Base-by-base conservation (phyloP, 2,888 invertebrate species). In the Euproctis similis region DNA sequence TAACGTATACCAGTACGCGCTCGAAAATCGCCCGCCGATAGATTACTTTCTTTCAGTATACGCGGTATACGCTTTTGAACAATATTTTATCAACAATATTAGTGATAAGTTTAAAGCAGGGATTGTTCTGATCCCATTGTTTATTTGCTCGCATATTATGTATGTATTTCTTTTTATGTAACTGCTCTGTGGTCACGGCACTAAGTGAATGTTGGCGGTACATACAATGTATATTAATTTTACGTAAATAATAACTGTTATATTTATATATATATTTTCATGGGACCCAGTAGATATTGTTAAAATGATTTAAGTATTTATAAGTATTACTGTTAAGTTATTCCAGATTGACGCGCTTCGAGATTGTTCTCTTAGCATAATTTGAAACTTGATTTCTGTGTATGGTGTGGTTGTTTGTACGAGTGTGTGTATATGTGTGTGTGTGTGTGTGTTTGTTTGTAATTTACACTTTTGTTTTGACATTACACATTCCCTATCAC, bases 321-420 rank as follows among this genome's bases (percentile, higher is more conserved):
- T 77, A 75, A 77, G 78, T 78, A 71, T 76, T 78, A 76, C 56
- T 65, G 51, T 70, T 80, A 77, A 77, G 73, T 77, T 80, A 74
- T 76, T 80, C 74, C 74, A 72, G 61, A 69, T 70, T 68, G 70
- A 70, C 66, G 59, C 64, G 69, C 66, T 71, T 65, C 64, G 71
- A 58, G 66, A n/a, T 64, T 58, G 55, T 64, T 55, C 49, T 57
- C 49, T 44, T 56, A 52, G 55, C 43, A 46, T 51, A 48, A 46
- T 46, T 46, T n/a, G n/a, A n/a, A n/a, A n/a, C 50, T 53, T 39
- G 46, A 44, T 55, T 53, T 44, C 37, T 40, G 47, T 40, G 35
- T 44, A n/a, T n/a, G n/a, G n/a, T n/a, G n/a, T n/a, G n/a, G n/a
- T n/a, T n/a, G n/a, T n/a, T n/a, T n/a, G n/a, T n/a, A n/a, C n/a